Evolutionary conservation across 2,888 invertebrate genomes (phyloP), one percentile per base, ranked within the genome.

Genomic region (Ischnus inquisitorius): DNA sequence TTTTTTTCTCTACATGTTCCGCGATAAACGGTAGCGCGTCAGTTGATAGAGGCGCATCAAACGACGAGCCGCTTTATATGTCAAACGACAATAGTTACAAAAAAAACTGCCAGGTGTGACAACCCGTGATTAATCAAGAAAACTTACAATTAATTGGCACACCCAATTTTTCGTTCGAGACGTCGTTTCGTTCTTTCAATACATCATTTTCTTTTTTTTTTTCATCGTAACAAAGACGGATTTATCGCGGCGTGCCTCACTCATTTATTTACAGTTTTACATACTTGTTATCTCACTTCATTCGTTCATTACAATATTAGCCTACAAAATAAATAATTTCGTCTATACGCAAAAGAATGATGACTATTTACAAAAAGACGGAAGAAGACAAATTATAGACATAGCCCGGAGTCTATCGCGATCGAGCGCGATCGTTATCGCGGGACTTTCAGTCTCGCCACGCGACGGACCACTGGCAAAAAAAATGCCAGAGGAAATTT

Each of bases 301-400:
- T 41, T 60, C 48, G 64, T 88, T 87, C 88, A 87, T 89, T 87
- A 89, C 85, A 85, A 79, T 64, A 72, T 54, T 77, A 80, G 43
- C 65, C 83, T 83, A 85, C 65, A 65, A 85, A 76, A 87, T 88
- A 88, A 86, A 89, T 88, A 88, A 79, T 82, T 48, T 51, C 48
- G 43, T 51, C 72, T 64, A 79, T 51, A 67, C 76, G 39, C 28
- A 41, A 62, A 85, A 79, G 60, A 69, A 14, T 25, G 43, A 72
- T 72, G 71, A 28, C 86, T 91, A 88, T 90, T 86, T 89, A 90
- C 90, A 89, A 88, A 86, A 85, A 77, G 71, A 82, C 43, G 79
- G 76, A 67, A 81, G 79, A 67, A n/a, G 64, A 19, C 2, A 16
- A 14, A 51, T 16, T 5, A 60, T 3, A 4, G 22, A 19, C 6